Conservation (phyloP, 1,140 invertebrate species). For the Mactra quadrangularis region DNA sequence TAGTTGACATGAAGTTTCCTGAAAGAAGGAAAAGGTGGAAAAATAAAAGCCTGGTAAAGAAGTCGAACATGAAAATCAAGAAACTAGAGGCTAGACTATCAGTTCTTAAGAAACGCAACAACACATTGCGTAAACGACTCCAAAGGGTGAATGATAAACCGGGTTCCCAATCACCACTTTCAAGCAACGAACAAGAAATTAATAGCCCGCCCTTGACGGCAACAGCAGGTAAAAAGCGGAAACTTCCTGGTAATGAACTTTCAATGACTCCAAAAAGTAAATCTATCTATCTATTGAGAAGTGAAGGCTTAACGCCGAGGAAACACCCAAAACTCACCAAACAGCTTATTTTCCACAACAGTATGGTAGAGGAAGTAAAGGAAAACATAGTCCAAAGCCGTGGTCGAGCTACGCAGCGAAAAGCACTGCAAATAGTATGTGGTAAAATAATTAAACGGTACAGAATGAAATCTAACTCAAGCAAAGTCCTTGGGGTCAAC, state of each 20-base stretch:
- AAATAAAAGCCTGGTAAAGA: not conserved
- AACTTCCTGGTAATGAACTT: not conserved
- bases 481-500: not conserved
- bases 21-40: not conserved
- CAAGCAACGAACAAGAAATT: not conserved
- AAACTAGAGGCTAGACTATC: not conserved
- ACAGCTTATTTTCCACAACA: slow-evolving; percentile 20
- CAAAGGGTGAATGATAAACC: not conserved
- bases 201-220: not conserved
- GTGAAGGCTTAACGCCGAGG: slow-evolving; percentile 16
- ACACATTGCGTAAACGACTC: not conserved
- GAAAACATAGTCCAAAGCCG: not conserved
- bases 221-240: not conserved
- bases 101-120: not conserved
- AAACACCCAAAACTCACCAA: slow-evolving; percentile 40
- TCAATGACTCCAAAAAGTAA: slow-evolving; percentile 17
- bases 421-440: not conserved
- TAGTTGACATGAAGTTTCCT: not conserved
- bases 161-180: not conserved
- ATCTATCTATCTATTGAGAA: slow-evolving; percentile 13
- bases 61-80: not conserved
- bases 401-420: not conserved
- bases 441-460: slow-evolving; percentile 19
- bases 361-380: slow-evolving; percentile 27
- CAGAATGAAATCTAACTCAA: not conserved